These are phyloP conservation scores for Hapalemur alaotrensis DNA, from an alignment of 2,797 vertebrate species.

Conservation along the genomic window DNA sequence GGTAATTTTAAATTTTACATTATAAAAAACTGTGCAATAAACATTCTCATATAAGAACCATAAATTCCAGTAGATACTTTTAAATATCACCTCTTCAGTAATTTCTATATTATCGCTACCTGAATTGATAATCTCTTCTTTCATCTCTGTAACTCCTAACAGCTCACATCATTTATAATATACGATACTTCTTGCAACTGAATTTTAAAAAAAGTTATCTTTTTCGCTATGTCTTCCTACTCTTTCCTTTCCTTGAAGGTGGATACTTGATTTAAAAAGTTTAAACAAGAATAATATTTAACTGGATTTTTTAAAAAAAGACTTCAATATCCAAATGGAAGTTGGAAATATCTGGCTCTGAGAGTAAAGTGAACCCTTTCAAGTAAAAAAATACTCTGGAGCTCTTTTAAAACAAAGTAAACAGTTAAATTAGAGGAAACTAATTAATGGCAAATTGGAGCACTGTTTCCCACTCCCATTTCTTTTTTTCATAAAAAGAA, in stretches of 20 bases:
- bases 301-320: neutral
- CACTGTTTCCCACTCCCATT: neutral
- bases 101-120: neutral
- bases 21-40: neutral
- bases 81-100: neutral
- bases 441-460: neutral
- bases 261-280: neutral
- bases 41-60: neutral
- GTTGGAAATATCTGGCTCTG: neutral
- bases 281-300: neutral
- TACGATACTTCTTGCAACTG: neutral
- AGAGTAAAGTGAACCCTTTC: constrained; percentile 21
- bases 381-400: neutral
- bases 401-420: neutral
- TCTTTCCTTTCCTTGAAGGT: neutral
- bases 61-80: neutral
- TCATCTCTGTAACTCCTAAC: neutral
- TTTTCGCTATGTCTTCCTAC: neutral
- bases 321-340: neutral
- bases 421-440: neutral
- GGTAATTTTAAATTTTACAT: neutral
- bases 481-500: constrained; percentile 28
- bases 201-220: neutral
- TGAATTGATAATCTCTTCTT: neutral
- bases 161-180: neutral